Evolutionary conservation across 2,113 vertebrate species (phyloP), one percentile per base, ranked within the genome.

Genomic region (Megaleporinus macrocephalus): DNA sequence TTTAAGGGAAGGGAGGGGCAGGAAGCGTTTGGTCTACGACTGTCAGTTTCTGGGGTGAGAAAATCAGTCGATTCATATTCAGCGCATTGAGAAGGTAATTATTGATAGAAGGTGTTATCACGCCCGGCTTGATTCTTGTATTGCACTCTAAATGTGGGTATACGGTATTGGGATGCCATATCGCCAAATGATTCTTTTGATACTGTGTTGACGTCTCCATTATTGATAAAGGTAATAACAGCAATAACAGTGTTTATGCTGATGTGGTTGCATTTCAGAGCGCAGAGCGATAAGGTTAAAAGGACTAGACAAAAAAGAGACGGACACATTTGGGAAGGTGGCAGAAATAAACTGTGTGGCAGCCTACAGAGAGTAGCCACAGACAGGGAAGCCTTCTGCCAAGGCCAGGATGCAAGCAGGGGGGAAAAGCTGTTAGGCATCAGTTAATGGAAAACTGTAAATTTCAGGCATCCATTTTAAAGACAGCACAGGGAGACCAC

Each of bases 361-460:
- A 71, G 82, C 86, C 82, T 59, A 78, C 87, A 82, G 88, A 89
- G 86, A 86, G 87, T 85, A 79, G 65, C 79, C 68, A n/a, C 87
- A 71, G 85, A 85, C 89, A 84, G 66, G 66, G 70, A 76, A 77
- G 71, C 78, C 30, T 71, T 51, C 66, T 80, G 84, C 74, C 85
- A 41, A 82, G 88, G 88, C 89, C 71, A 73, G 83, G 44, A 73
- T 86, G 88, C 81, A 87, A 89, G 86, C 86, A 30, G 83, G 76
- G 84, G 83, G 85, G 85, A 77, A 87, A 91, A 91, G 88, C 92
- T 91, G 89, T 84, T 90, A 89, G 91, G 87, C 91, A 89, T 93
- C 93, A 89, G 87, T 92, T 92, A 94, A 93, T 94, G 91, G 91
- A 92, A 93, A 94, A 87, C 89, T 89, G 91, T 92, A 91, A 93